These are phyloP conservation scores for Babylonia areolata DNA, from an alignment of 1,140 invertebrate species.

Conservation along the genomic window DNA sequence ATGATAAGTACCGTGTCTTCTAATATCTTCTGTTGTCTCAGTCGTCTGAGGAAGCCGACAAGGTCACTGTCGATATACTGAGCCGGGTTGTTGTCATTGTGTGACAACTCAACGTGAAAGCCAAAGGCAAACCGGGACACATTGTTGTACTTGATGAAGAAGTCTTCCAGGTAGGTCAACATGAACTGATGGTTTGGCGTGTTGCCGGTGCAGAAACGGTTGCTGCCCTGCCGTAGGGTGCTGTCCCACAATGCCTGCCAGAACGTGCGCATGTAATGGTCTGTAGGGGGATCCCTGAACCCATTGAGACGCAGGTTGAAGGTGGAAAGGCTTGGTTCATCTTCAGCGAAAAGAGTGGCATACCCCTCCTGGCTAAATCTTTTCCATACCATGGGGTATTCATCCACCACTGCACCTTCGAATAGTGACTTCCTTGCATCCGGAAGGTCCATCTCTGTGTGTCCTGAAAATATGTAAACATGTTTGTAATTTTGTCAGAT, in stretches of 20 bases:
- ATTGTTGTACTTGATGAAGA: constrained; percentile 81
- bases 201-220: constrained; percentile 84
- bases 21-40: constrained; percentile 60
- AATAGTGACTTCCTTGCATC: constrained; percentile 55
- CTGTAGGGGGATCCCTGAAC: constrained; percentile 69
- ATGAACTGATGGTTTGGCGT: constrained; percentile 84
- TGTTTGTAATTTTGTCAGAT: too few relatives aligned
- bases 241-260: constrained; percentile 74
- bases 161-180: constrained; percentile 81
- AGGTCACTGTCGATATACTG: constrained; percentile 87
- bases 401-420: constrained; percentile 56
- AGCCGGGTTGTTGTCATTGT: constrained; percentile 90
- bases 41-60: constrained; percentile 77
- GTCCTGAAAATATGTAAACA: constrained; percentile 51
- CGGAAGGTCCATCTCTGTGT: constrained; percentile 65
- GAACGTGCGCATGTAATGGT: constrained; percentile 73
- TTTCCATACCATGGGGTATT: constrained; percentile 69
- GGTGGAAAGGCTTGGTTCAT: constrained; percentile 64
- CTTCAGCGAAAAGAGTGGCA: constrained; percentile 71
- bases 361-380: constrained; percentile 63
- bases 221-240: constrained; percentile 61
- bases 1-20: constrained; percentile 75
- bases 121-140: constrained; percentile 89
- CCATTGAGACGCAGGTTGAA: constrained; percentile 73
- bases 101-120: constrained; percentile 93